A percentile compares a stretch with the other conserved stretches of the same genome.
Evolutionary conservation across 2,797 vertebrate genomes (phyloP).

Genomic region (Liasis olivaceus): DNA sequence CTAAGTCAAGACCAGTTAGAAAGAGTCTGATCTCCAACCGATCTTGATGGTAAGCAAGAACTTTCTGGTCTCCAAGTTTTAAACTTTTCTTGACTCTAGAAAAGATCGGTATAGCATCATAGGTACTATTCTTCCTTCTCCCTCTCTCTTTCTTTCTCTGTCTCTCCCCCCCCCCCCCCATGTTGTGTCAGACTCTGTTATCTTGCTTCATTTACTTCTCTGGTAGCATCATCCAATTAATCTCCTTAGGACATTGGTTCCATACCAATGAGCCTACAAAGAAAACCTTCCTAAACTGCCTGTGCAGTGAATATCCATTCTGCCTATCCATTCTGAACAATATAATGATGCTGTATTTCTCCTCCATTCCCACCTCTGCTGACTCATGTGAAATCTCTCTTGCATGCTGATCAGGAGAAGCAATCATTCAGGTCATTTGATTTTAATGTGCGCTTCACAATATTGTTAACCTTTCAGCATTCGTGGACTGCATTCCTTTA

Average conservation of each 20-base stretch:
- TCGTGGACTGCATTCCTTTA: background rate
- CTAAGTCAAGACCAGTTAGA: background rate
- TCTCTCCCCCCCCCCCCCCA: background rate
- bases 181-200: background rate
- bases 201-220: conserved; percentile 17
- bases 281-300: conserved; percentile 10
- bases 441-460: conserved; percentile 17
- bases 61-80: background rate
- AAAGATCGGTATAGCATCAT: background rate
- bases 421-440: conserved; percentile 36
- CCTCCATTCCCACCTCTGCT: background rate
- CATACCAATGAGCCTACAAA: conserved; percentile 17
- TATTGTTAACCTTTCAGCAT: conserved; percentile 30
- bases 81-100: background rate
- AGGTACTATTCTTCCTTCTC: background rate
- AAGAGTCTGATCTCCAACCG: background rate
- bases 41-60: background rate
- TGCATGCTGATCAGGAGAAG: conserved; percentile 27
- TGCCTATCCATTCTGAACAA: background rate
- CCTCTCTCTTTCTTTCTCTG: too few species aligned
- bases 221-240: conserved; percentile 21
- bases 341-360: background rate
- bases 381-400: conserved; percentile 18
- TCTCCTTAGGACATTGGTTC: conserved; percentile 27
- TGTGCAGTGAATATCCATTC: background rate